Evolutionary conservation across 2,888 invertebrate genomes (phyloP), one percentile per base, ranked within the genome.

Genomic region (Ennomos fuscantarius): DNA sequence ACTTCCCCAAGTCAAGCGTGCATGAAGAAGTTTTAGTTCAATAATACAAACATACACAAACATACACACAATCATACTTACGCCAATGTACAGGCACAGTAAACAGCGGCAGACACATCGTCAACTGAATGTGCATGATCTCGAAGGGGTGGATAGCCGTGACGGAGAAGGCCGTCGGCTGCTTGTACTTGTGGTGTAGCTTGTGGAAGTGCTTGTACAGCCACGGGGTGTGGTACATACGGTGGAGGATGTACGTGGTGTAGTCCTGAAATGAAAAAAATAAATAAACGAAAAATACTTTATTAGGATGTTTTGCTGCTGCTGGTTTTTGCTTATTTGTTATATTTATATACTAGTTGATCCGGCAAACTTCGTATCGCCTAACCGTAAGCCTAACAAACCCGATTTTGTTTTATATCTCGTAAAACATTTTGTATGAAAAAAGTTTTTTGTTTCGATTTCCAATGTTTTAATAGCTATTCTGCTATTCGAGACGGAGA

Each of bases 121-220:
- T 92, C 1, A 93, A 72, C 75, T 96, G 95, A 10, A 95, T 90
- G 72, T 94, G 93, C 69, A 94, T 69, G 51, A 95, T 93, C 86
- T 96, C 96, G 0, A 95, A 78, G 0, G 96, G 96, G 71, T 96
- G 96, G 70, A 96, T 95, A 43, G 96, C 96, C 0, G 95, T 95
- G 1, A 95, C 95, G 0, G 95, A 95, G 85, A 95, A 96, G 0
- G 95, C 95, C 0, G 96, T 96, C 0, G 96, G 96, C 75, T 95
- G 95, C 76, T 95, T 95, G 84, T 95, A 96, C 67, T 94, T 94
- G 84, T 96, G 96, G 73, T 96, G 96, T 0, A 95, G 83, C 81
- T 96, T 96, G 86, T 96, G 96, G 81, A 96, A 95, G 71, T 93
- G 79, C 76, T 94, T 94, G 90, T 95, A 95, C 39, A 96, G 79